Conservation (phyloP, 2,888 invertebrate species). For the Himalopsyche anomala region DNA sequence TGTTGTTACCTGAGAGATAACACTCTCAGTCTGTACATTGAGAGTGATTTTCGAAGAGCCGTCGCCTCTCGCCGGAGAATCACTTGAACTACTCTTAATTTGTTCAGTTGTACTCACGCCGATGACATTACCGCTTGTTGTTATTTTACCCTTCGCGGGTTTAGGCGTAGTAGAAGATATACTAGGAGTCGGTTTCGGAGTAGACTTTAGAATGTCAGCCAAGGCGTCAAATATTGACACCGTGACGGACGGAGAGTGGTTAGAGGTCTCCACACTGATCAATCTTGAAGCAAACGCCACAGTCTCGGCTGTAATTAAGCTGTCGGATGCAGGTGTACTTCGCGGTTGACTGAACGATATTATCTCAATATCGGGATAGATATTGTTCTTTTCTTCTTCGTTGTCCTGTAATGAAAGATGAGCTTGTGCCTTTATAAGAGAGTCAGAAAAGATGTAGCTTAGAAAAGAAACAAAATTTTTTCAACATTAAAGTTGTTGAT, state of each 20-base stretch:
- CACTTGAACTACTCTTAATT: conserved; percentile 61
- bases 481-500: background rate
- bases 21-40: conserved; percentile 64
- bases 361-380: conserved; percentile 76
- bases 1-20: conserved; percentile 68
- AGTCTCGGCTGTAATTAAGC: conserved; percentile 75
- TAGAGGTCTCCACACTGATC: conserved; percentile 77
- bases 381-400: conserved; percentile 76
- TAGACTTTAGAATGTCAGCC: conserved; percentile 78
- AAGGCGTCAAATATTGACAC: conserved; percentile 79
- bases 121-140: conserved; percentile 67
- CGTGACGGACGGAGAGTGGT: conserved; percentile 78
- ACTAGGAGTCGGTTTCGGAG: conserved; percentile 72
- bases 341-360: conserved; percentile 76
- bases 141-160: conserved; percentile 51
- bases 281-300: conserved; percentile 74
- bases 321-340: conserved; percentile 75
- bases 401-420: conserved; percentile 77
- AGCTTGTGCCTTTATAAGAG: conserved; percentile 76
- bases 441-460: conserved; percentile 47
- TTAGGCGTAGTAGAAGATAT: conserved; percentile 71
- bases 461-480: conserved; percentile 59
- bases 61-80: conserved; percentile 52
- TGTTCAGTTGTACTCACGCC: conserved; percentile 74
- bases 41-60: conserved; percentile 57